These are phyloP conservation scores for Nomada hirtipes DNA, from an alignment of 2,888 invertebrate species.

Conservation along the genomic window DNA sequence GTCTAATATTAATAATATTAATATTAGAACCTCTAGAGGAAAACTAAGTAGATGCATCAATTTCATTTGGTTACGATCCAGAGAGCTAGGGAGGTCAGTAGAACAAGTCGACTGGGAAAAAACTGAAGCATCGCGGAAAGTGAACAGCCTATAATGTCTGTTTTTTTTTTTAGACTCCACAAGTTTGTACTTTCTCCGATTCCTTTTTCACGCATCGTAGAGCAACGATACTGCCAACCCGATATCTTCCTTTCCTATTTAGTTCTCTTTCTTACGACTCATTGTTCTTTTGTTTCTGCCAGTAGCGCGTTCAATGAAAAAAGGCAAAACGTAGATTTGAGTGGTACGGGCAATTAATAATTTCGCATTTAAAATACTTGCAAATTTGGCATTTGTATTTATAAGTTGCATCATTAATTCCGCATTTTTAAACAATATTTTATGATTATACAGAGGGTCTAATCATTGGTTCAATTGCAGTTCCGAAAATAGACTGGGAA, in stretches of 20 bases:
- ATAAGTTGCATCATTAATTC: neutral
- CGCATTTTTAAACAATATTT: neutral
- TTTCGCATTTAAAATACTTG: neutral
- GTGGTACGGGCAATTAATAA: neutral
- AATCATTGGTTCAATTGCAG: neutral
- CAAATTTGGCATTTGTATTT: neutral
- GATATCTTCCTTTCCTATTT: constrained; percentile 13
- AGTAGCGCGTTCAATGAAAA: neutral
- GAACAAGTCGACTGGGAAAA: constrained; percentile 33
- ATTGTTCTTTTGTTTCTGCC: constrained; percentile 20
- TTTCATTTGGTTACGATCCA: constrained; percentile 11
- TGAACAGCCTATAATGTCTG: constrained; percentile 19
- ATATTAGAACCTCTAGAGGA: neutral
- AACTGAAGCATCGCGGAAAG: constrained; percentile 27
- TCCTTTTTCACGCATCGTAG: constrained; percentile 57
- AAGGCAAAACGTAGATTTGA: neutral
- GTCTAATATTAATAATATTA: neutral
- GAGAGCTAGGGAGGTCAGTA: constrained; percentile 49
- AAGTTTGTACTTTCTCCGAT: constrained; percentile 64
- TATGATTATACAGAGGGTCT: neutral
- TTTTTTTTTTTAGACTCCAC: constrained; percentile 38
- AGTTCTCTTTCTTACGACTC: constrained; percentile 20
- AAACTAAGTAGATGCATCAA: neutral
- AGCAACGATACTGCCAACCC: constrained; percentile 33
- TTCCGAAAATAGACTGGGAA: constrained; percentile 17